Base-by-base conservation (phyloP, 2,797 vertebrate genomes). In the Phyllotis vaccarum region DNA sequence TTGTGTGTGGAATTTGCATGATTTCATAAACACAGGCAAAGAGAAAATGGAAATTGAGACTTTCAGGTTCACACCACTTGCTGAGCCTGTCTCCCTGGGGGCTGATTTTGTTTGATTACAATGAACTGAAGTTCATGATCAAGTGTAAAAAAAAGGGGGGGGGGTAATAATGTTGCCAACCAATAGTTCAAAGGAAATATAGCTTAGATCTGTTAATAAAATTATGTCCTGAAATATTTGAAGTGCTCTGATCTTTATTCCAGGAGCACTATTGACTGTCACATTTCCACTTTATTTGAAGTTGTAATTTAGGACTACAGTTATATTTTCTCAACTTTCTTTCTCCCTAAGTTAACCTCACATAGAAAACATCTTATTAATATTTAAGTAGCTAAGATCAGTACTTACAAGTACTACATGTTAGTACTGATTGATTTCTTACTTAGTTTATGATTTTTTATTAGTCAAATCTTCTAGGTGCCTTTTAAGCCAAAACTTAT, bases 61-160 rank as follows among this genome's bases (percentile, higher is more conserved):
- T 91, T 95, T 85, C 89, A 90, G 62, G 70, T 95, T 94, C 90
- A 31, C 24, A 81, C 62, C 74, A 60, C 90, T 96, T 96, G 89
- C 89, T 95, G 89, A 91, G 82, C 31, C 37, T 94, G 64, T 81
- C 82, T 95, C 70, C 79, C 66, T 70, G 74, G 1, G 56, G 17
- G 86, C 79, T 94, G 89, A 95, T 97, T 96, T 95, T 96, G 86
- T 97, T 97, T 96, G 96, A 97, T 97, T 96, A 95, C 72, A 90
- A 24, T 92, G 75, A 96, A n/a, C 70, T 85, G 66, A 80, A 85
- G 17, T 93, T 96, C 92, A 93, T 93, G 86, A 43, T 94, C 93
- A 96, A 94, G 62, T 89, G 78, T 43, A 92, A 96, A 93, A 81
- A 93, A 49, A 49, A 49, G 9, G 52, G 49, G 31, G 27, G 66